These are phyloP conservation scores for Bubo blakistoni DNA, from an alignment of 2,113 vertebrate genomes.

Conservation along the genomic window DNA sequence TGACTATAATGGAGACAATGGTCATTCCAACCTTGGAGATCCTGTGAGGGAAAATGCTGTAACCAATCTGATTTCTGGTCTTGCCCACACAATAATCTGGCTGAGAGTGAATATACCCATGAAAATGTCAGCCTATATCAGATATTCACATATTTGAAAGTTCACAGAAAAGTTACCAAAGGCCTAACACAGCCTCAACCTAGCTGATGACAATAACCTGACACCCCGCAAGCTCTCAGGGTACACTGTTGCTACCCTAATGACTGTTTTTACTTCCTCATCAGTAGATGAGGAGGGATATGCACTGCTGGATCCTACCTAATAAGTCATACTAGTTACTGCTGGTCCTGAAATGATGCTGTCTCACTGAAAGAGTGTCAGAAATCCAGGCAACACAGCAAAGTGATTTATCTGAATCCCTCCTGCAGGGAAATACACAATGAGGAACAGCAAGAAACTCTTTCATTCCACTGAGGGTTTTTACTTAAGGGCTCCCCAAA, in stretches of 20 bases:
- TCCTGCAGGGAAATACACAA: neutral
- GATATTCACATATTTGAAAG: neutral
- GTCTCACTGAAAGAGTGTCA: neutral
- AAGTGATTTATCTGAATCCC: neutral
- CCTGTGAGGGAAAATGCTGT: neutral
- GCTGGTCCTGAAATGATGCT: neutral
- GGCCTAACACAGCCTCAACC: neutral
- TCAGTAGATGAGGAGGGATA: neutral
- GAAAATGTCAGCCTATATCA: neutral
- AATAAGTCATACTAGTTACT: neutral
- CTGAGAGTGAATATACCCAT: neutral
- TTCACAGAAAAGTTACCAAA: neutral
- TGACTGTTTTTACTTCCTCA: neutral
- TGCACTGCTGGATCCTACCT: neutral
- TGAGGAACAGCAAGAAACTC: neutral
- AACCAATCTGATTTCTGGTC: neutral
- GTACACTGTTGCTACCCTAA: neutral
- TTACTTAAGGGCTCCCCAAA: neutral
- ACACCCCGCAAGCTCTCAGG: neutral
- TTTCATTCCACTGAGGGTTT: neutral
- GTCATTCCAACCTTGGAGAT: neutral
- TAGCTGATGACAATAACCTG: neutral
- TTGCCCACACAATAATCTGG: neutral
- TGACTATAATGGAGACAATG: accelerated
- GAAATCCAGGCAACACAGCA: neutral